Conservation (phyloP, 2,113 vertebrate species). For the Miniopterus natalensis region DNA sequence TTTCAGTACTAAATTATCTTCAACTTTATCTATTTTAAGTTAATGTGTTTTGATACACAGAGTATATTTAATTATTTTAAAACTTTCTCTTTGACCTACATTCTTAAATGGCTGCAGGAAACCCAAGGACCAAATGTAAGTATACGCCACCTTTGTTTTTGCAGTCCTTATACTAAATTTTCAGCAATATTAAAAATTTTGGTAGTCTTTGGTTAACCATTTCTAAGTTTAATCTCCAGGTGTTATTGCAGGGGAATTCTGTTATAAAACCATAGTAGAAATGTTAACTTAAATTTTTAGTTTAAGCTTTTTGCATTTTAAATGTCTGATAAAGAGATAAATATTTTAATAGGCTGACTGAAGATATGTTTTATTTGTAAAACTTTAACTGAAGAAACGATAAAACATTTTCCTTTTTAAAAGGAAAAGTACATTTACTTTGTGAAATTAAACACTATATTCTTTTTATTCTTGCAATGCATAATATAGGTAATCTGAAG, state of each 20-base stretch:
- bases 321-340: slow-evolving; percentile 15
- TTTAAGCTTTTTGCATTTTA: slow-evolving; percentile 58
- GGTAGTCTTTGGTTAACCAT: neutral
- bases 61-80: slow-evolving; percentile 68
- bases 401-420: slow-evolving; percentile 50
- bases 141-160: slow-evolving; percentile 75
- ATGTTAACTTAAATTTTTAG: slow-evolving; percentile 25
- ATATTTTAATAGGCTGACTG: slow-evolving; percentile 1
- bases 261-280: neutral
- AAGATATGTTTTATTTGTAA: slow-evolving; percentile 33
- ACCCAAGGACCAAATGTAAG: slow-evolving; percentile 98
- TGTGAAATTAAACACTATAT: neutral
- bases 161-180: neutral
- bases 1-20: slow-evolving; percentile 40
- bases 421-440: slow-evolving; percentile 31
- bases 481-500: slow-evolving; percentile 21
- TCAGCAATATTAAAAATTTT: slow-evolving; percentile 41
- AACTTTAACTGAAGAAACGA: slow-evolving; percentile 34
- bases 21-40: slow-evolving; percentile 32
- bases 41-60: slow-evolving; percentile 45
- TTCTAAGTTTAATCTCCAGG: slow-evolving; percentile 3
- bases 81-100: slow-evolving; percentile 90
- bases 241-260: neutral
- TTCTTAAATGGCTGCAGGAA: slow-evolving; percentile 96
- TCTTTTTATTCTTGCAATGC: neutral